Evolutionary conservation across 2,113 vertebrate genomes (phyloP), one percentile per base, ranked within the genome.

Genomic region (Euleptes europaea): DNA sequence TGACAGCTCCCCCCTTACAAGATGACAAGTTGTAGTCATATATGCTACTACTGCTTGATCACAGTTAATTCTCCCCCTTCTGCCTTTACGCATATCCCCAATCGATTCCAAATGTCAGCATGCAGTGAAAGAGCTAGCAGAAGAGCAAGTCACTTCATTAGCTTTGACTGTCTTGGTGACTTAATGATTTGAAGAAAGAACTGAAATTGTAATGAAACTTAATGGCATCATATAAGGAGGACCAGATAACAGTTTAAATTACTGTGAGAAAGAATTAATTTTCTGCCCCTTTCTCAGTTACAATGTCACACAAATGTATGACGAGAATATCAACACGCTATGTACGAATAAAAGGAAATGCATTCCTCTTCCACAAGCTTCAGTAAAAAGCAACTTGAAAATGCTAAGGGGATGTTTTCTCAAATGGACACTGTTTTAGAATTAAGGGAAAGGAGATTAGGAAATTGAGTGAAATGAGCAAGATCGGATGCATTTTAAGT

Each of bases 91-190:
- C 57, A 78, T 84, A 83, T 44, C 4, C 44, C 9, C 44, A 44
- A 44, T 88, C 67, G 42, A 75, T 90, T 81, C 63, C 66, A 78
- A 83, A 86, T 21, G 79, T 84, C 88, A 91, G 69, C 54, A 49
- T 12, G 40, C 31, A 80, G 78, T 90, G 83, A 79, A 87, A 69
- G 71, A 88, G 81, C 35, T 60, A 77, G 76, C 35, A 3, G 11
- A 74, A 80, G 79, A 85, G 70, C 63, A 13, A 6, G 74, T 85
- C 91, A 85, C 74, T 81, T 90, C 86, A 94, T 92, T 89, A 83
- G 77, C 47, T 69, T 71, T 78, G 81, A 33, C 78, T 87, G 85
- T 35, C 81, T 89, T 85, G 67, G 67, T 80, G 80, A 90, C 85
- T 89, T 85, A 88, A 77, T 4, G 17, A 85, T 74, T 82, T 57